These are phyloP conservation scores for Pogonophryne albipinna DNA, from an alignment of 2,797 vertebrate genomes.

Conservation along the genomic window DNA sequence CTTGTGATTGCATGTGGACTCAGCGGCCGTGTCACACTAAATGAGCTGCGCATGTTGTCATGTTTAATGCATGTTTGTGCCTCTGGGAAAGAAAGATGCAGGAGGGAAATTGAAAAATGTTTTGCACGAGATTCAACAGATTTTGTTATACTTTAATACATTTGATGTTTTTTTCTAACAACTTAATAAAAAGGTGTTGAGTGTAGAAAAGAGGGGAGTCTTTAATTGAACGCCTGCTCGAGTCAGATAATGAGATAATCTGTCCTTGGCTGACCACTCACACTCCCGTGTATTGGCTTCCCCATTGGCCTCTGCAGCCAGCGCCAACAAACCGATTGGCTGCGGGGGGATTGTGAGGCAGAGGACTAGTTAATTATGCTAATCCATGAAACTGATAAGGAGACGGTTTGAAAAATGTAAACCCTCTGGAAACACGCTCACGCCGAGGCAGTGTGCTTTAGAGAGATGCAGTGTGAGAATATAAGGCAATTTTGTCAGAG, in stretches of 20 bases:
- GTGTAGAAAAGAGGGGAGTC: constrained; percentile 37
- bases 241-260: constrained; percentile 58
- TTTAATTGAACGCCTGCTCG: constrained; percentile 42
- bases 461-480: constrained; percentile 37
- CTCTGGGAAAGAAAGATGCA: background rate
- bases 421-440: constrained; percentile 44
- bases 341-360: constrained; percentile 46
- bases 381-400: constrained; percentile 76
- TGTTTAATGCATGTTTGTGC: background rate
- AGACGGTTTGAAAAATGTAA: constrained; percentile 54
- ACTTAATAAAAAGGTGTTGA: background rate
- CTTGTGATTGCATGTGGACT: constrained; percentile 10
- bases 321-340: constrained; percentile 39
- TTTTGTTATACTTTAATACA: constrained; percentile 5
- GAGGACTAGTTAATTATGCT: constrained; percentile 72
- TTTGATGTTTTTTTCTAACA: background rate
- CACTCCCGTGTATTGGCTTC: constrained; percentile 9
- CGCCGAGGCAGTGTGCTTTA: constrained; percentile 21
- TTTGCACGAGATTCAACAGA: constrained; percentile 2
- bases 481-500: constrained; percentile 24
- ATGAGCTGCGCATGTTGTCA: background rate
- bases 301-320: constrained; percentile 24
- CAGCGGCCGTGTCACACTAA: background rate
- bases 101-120: background rate
- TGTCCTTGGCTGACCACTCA: constrained; percentile 43